Percentiles rank a stretch among this genome's conserved stretches.
Conservation (phyloP, 2,797 vertebrate species). For the Melanotaenia boesemani region DNA sequence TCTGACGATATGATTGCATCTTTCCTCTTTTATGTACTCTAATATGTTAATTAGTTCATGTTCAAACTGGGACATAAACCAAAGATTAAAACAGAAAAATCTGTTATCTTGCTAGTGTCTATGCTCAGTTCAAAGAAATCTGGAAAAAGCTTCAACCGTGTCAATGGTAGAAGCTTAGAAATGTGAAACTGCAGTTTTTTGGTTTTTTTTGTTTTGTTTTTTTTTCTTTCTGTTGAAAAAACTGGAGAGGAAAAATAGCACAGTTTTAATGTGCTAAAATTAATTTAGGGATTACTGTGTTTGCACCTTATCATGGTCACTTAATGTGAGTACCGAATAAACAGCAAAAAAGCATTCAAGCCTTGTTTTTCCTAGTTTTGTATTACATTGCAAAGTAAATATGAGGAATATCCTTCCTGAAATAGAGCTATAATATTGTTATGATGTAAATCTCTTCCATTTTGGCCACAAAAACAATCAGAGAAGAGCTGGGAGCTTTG, state of each 20-base stretch:
- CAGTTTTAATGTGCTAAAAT: background rate
- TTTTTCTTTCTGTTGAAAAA: too few species aligned
- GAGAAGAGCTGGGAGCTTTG: conserved; percentile 47
- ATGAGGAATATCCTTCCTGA: background rate
- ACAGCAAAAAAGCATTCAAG: background rate
- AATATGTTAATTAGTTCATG: too few species aligned
- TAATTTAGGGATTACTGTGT: background rate
- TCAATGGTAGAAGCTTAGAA: too few species aligned
- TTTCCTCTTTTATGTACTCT: too few species aligned
- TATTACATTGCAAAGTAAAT: conserved; percentile 1
- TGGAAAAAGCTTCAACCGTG: too few species aligned
- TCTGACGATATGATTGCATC: too few species aligned
- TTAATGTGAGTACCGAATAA: background rate
- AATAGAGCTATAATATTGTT: conserved; percentile 21
- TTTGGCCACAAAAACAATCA: conserved; percentile 50
- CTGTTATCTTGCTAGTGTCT: too few species aligned
- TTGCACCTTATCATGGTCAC: background rate
- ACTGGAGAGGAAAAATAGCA: background rate
- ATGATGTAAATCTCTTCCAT: conserved; percentile 31
- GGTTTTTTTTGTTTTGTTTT: background rate
- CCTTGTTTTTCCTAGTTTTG: background rate
- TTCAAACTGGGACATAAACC: too few species aligned
- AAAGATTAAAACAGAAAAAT: too few species aligned
- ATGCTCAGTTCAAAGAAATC: too few species aligned
- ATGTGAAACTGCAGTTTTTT: too few species aligned